Conservation (phyloP, 2,797 vertebrate species). For the Zenarchopterus dispar region DNA sequence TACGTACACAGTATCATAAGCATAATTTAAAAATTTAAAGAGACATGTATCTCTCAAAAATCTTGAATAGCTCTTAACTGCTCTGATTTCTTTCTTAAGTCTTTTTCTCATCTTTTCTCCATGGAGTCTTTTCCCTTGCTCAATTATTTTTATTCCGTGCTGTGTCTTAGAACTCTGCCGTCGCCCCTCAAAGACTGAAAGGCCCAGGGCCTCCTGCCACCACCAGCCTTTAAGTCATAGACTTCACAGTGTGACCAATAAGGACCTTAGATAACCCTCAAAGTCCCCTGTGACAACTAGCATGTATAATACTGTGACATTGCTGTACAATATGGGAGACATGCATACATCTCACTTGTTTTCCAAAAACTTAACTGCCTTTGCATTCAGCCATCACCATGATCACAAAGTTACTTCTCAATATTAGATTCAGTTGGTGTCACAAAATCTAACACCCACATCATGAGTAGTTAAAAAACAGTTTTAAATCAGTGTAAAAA, state of each 20-base stretch:
- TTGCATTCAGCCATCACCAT: too few species aligned
- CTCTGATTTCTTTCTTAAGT: background rate
- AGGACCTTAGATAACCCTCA: background rate
- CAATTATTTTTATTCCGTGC: slow-evolving; percentile 29
- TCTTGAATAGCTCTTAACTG: background rate
- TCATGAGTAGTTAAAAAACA: too few species aligned
- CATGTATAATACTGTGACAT: background rate
- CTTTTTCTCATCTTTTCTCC: background rate
- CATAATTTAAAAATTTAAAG: slow-evolving; percentile 3
- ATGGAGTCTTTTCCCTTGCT: slow-evolving; percentile 1
- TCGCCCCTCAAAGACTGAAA: slow-evolving; percentile 33
- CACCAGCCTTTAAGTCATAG: slow-evolving; percentile 9
- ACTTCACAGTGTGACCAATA: background rate
- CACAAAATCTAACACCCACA: too few species aligned
- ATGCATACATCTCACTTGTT: background rate
- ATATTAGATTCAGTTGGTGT: too few species aligned
- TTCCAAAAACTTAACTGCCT: background rate
- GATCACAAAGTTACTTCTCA: too few species aligned
- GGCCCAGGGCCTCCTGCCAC: slow-evolving; percentile 22
- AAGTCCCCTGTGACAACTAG: too few species aligned
- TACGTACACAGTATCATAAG: background rate
- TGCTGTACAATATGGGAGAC: background rate
- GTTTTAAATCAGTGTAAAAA: too few species aligned
- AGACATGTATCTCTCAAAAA: background rate
- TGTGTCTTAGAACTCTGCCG: slow-evolving; percentile 24